These are phyloP conservation scores for Ormyrus pomaceus DNA, from an alignment of 2,888 invertebrate genomes.

Conservation along the genomic window DNA sequence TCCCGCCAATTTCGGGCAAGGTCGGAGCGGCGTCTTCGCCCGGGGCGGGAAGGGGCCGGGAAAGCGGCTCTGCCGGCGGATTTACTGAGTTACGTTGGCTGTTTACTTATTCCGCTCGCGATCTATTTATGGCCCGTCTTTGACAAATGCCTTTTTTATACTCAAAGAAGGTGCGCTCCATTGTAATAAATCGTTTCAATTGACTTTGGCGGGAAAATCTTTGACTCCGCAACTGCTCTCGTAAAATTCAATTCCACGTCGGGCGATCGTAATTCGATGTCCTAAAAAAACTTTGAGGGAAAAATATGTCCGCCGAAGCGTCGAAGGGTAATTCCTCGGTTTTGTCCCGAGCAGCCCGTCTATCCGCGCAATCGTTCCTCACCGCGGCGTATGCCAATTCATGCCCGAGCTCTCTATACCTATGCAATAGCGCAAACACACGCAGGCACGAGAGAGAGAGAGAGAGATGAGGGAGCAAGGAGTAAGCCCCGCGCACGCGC, in stretches of 20 bases:
- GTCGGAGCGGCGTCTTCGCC: slow-evolving; percentile 1
- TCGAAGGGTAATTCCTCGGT: too few species aligned
- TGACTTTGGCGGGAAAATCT: too few species aligned
- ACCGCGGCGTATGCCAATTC: slow-evolving; percentile 14
- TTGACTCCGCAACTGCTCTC: too few species aligned
- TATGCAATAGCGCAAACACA: background rate
- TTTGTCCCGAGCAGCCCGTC: too few species aligned
- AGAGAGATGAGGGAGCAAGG: background rate
- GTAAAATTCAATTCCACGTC: too few species aligned
- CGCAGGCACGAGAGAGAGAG: background rate
- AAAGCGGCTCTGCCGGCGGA: background rate
- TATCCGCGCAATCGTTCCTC: slow-evolving; percentile 9
- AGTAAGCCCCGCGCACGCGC: slow-evolving; percentile 7
- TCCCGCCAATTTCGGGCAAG: background rate
- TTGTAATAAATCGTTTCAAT: too few species aligned
- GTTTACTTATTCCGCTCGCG: background rate
- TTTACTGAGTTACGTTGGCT: background rate
- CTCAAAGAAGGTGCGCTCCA: background rate
- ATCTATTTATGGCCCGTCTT: background rate
- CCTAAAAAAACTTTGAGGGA: too few species aligned
- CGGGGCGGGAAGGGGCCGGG: background rate
- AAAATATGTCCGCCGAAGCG: too few species aligned
- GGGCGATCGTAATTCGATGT: too few species aligned
- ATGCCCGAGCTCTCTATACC: background rate
- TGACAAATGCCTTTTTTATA: too few species aligned